Base-by-base conservation (phyloP, 1,140 invertebrate species). In the Bombyx mandarina region DNA sequence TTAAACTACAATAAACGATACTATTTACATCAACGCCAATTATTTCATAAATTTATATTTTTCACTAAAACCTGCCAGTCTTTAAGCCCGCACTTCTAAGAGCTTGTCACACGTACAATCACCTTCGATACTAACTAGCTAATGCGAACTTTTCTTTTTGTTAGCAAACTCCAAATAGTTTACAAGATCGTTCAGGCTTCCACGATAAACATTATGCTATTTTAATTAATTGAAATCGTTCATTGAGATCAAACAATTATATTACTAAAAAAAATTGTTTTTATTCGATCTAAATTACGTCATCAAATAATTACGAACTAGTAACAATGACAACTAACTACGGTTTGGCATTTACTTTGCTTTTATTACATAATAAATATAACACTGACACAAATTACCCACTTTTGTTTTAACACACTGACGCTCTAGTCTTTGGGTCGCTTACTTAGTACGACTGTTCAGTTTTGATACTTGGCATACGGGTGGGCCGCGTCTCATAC, bases 181-280 rank as follows among this genome's bases (percentile, higher is more conserved):
- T 54, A 54, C 48, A 47, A 54, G 53, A 43, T 50, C 4, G 26
- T 35, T 35, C 26, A 35, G 26, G 26, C 4, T 35, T 35, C 26
- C 26, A 5, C 2, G 26, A 35, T 35, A 35, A 35, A 35, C 26
- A 35, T 35, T 35, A 35, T 35, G 26, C 26, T 35, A 35, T 35
- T 35, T 67, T 82, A 77, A 61, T 63, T 71, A 53, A 72, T 68
- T 71, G 72, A 70, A 71, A 77, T 71, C 75, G 71, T 72, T 60
- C 61, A 58, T 73, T 86, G 83, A 86, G 83, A 86, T 86, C 83
- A 82, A 73, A 58, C 77, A 73, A 61, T 68, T 62, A 71, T 62
- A 66, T 64, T 61, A 64, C 52, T 60, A 62, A 62, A 56, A 55
- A 42, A 56, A 55, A 42, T 43, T 47, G 26, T 52, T 50, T 51